A percentile compares a stretch with the other conserved stretches of the same genome.
These are phyloP conservation scores for Drosophila helvetica DNA, from an alignment of 2,888 invertebrate genomes.

Conservation along the genomic window DNA sequence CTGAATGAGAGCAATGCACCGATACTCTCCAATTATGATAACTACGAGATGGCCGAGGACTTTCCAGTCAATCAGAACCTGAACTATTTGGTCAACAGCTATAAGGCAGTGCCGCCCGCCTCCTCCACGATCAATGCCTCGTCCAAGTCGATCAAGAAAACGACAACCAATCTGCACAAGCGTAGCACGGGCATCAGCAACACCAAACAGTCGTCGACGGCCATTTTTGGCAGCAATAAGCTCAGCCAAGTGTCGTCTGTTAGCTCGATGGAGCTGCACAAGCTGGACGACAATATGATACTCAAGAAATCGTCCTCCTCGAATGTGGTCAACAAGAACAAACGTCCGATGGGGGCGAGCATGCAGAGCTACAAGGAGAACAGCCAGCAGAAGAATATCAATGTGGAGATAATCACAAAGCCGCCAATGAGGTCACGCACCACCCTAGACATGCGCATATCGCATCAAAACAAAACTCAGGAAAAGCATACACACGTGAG, in stretches of 20 bases:
- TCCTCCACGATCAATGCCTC: conserved; percentile 64
- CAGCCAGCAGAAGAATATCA: conserved; percentile 81
- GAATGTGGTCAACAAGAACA: conserved; percentile 79
- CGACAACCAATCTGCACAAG: conserved; percentile 77
- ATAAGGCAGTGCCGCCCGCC: conserved; percentile 46
- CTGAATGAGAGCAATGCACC: conserved; percentile 82
- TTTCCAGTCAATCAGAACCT: conserved; percentile 83
- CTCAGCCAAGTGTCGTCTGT: conserved; percentile 81
- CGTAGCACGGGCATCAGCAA: conserved; percentile 69
- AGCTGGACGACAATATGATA: conserved; percentile 83
- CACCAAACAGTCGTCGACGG: conserved; percentile 60
- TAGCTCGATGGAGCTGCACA: conserved; percentile 83
- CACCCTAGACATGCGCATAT: conserved; percentile 81
- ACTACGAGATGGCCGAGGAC: conserved; percentile 83
- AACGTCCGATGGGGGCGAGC: conserved; percentile 61
- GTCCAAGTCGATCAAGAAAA: conserved; percentile 79
- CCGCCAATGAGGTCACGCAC: conserved; percentile 83
- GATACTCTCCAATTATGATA: conserved; percentile 82
- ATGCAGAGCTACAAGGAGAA: conserved; percentile 81
- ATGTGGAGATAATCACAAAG: conserved; percentile 83
- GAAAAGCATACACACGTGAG: conserved; percentile 73
- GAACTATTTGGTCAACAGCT: conserved; percentile 55
- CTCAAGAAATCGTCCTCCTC: conserved; percentile 81
- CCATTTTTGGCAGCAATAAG: conserved; percentile 69
- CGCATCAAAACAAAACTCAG: conserved; percentile 61